Conservation (phyloP, 2,888 invertebrate genomes). For the Acanthosepion pharaonis region DNA sequence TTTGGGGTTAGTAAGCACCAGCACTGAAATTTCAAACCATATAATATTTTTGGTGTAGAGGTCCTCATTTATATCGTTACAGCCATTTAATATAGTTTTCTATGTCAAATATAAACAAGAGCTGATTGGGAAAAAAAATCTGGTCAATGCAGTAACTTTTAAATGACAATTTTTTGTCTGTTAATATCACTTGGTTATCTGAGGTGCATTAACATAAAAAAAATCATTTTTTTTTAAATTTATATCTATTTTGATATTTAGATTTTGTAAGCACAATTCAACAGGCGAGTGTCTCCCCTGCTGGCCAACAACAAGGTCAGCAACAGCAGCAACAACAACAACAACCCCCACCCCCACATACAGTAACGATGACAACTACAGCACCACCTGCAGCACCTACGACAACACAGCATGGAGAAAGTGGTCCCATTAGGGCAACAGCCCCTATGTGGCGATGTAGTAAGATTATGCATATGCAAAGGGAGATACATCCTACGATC, state of each 20-base stretch:
- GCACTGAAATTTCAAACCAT: no score
- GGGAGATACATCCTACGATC: constrained; percentile 96
- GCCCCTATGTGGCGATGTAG: constrained; percentile 97
- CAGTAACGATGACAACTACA: constrained; percentile 49
- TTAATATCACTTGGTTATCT: no score
- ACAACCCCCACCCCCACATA: constrained; percentile 44
- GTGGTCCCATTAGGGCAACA: constrained; percentile 90
- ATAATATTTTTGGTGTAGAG: no score
- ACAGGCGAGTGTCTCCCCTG: constrained; percentile 39
- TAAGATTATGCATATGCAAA: constrained; percentile 95
- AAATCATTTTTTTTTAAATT: no score
- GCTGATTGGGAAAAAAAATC: no score
- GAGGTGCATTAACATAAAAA: no score
- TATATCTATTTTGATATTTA: background rate
- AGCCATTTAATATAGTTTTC: no score
- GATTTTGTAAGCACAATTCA: background rate
- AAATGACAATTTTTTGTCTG: no score
- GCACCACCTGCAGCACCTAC: constrained; percentile 50
- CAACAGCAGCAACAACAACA: constrained; percentile 50
- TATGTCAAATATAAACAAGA: no score
- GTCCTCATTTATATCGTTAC: no score
- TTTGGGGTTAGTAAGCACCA: no score
- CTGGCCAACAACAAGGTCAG: constrained; percentile 47
- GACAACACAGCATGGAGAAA: constrained; percentile 70
- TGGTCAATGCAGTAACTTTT: no score